phyloP scores from a whole-genome alignment of 2,797 vertebrate species.

The Onychomys leucogaster region DNA sequence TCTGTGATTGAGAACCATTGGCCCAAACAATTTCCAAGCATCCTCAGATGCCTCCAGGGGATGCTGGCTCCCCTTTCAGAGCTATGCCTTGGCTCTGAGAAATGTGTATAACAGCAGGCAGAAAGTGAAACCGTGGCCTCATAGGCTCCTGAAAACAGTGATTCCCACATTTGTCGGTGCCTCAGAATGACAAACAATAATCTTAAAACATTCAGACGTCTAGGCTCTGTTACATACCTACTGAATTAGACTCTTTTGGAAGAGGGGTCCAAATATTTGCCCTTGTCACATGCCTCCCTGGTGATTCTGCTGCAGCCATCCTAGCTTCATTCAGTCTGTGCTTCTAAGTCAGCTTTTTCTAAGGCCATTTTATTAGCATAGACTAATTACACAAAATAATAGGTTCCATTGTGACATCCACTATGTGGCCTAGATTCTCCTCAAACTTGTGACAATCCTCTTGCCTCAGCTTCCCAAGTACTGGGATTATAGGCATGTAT shows the following conservation, averaged over 20 bases:
- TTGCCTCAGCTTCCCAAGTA: neutral
- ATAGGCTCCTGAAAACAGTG: constrained; percentile 5
- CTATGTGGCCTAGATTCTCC: neutral
- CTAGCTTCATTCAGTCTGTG: neutral
- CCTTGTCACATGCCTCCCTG: neutral
- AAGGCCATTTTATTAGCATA: neutral
- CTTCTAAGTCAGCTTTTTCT: neutral
- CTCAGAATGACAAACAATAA: constrained; percentile 22
- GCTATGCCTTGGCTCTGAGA: neutral
- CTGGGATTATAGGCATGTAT: neutral
- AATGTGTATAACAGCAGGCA: constrained; percentile 49
- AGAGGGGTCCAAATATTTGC: neutral
- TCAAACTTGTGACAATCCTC: neutral
- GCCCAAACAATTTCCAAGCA: constrained; percentile 20
- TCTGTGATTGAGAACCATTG: constrained; percentile 45
- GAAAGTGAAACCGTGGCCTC: neutral
- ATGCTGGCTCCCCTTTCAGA: constrained; percentile 30
- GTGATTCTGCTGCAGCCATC: neutral
- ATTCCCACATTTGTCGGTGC: neutral
- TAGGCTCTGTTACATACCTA: neutral
- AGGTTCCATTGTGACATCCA: neutral
- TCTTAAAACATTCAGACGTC: constrained; percentile 17
- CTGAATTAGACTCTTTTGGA: constrained; percentile 29
- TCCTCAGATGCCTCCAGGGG: neutral
- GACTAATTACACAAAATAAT: neutral